phyloP scores from a whole-genome alignment of 2,113 vertebrate genomes.

The Halcyon malimbica region DNA sequence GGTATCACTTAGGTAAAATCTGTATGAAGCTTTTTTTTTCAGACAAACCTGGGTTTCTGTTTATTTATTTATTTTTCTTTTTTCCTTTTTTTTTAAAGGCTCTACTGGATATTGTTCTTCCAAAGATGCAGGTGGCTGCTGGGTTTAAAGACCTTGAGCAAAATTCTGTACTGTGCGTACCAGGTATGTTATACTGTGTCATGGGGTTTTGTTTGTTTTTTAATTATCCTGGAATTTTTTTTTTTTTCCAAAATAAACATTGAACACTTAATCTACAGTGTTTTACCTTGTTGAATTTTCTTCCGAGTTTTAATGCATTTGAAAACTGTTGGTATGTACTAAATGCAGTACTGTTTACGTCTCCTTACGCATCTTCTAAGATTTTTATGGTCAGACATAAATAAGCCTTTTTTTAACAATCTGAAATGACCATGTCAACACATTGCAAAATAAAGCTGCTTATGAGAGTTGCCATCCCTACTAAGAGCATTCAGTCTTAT shows the following conservation, averaged over 20 bases:
- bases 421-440: neutral
- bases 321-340: neutral
- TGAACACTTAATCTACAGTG: neutral
- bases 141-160: constrained; percentile 34
- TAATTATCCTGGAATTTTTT: neutral
- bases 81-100: neutral
- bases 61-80: neutral
- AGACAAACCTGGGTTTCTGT: constrained; percentile 17
- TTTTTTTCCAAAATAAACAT: constrained; percentile 14
- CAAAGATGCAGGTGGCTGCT: constrained; percentile 39
- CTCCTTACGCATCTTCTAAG: neutral
- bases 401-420: neutral
- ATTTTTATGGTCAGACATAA: neutral
- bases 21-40: neutral
- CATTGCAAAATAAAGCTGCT: neutral
- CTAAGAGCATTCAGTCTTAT: neutral
- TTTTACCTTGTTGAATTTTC: neutral
- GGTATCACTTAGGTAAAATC: neutral
- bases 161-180: neutral
- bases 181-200: constrained; percentile 68
- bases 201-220: neutral
- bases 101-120: constrained; percentile 9
- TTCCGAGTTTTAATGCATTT: neutral
- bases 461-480: neutral
- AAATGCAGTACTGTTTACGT: neutral